phyloP scores from a whole-genome alignment of 2,797 vertebrate genomes.

The Brotula barbata region DNA sequence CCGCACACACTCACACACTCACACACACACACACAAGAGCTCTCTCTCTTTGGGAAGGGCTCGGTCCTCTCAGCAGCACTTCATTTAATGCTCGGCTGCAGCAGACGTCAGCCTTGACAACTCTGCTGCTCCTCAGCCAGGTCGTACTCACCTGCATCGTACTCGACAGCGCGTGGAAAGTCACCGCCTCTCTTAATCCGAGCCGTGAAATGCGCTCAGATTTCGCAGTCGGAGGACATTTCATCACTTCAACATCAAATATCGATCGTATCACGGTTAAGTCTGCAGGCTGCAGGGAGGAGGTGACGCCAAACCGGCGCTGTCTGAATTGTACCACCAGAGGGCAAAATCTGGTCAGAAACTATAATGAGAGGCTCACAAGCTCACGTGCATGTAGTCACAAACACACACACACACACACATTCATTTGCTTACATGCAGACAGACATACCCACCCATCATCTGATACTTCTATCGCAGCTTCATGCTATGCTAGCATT shows the following conservation, averaged over 20 bases:
- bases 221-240: not conserved
- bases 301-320: conserved; percentile 33
- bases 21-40: conserved; percentile 9
- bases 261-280: not conserved
- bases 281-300: conserved; percentile 11
- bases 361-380: conserved; percentile 42
- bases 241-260: conserved; percentile 10
- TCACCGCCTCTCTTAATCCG: conserved; percentile 1
- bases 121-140: not conserved
- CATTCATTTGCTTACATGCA: conserved; percentile 27
- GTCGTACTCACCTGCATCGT: not conserved
- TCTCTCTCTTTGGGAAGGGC: conserved; percentile 14
- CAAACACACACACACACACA: conserved; percentile 8
- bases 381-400: conserved; percentile 21
- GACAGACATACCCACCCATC: conserved; percentile 8
- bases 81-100: conserved; percentile 10
- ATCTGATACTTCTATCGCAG: conserved; percentile 10
- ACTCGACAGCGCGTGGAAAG: not conserved
- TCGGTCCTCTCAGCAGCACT: conserved; percentile 1
- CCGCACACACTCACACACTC: conserved; percentile 23
- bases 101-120: not conserved
- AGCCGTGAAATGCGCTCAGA: not conserved
- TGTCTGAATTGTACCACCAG: conserved; percentile 68
- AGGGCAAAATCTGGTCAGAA: conserved; percentile 78
- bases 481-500: conserved; percentile 31